Conservation (phyloP, 2,888 invertebrate genomes). For the Priocnemis perturbator region DNA sequence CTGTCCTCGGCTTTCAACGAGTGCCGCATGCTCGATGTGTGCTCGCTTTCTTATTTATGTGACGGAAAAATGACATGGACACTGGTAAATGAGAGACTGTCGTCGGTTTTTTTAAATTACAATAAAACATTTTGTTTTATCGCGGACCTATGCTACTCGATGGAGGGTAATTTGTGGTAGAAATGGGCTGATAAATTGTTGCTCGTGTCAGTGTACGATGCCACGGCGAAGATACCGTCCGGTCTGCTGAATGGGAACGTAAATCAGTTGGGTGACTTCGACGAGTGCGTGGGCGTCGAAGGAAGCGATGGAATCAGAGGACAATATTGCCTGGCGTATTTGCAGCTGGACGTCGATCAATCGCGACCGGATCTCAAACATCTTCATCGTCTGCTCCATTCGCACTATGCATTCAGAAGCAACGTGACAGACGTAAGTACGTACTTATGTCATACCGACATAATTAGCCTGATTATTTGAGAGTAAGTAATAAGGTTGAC, state of each 20-base stretch:
- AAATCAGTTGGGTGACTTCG: constrained; percentile 84
- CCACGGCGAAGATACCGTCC: constrained; percentile 83
- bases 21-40: too few relatives aligned
- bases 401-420: constrained; percentile 81
- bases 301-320: constrained; percentile 77
- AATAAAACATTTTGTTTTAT: too few relatives aligned
- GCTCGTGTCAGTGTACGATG: constrained; percentile 80
- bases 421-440: constrained; percentile 82
- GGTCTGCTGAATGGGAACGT: constrained; percentile 83
- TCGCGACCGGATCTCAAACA: constrained; percentile 75
- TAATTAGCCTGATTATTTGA: background rate
- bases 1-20: too few relatives aligned
- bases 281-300: constrained; percentile 79
- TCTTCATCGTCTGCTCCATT: constrained; percentile 78
- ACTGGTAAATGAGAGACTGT: too few relatives aligned
- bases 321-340: constrained; percentile 81
- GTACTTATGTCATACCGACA: constrained; percentile 13
- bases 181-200: too few relatives aligned
- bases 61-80: too few relatives aligned
- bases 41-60: too few relatives aligned
- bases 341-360: constrained; percentile 78
- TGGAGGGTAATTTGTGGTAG: too few relatives aligned
- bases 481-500: background rate
- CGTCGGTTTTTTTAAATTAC: too few relatives aligned
- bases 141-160: too few relatives aligned